Evolutionary conservation across 2,888 invertebrate genomes (phyloP).

Genomic region (Stenodera caucasica): DNA sequence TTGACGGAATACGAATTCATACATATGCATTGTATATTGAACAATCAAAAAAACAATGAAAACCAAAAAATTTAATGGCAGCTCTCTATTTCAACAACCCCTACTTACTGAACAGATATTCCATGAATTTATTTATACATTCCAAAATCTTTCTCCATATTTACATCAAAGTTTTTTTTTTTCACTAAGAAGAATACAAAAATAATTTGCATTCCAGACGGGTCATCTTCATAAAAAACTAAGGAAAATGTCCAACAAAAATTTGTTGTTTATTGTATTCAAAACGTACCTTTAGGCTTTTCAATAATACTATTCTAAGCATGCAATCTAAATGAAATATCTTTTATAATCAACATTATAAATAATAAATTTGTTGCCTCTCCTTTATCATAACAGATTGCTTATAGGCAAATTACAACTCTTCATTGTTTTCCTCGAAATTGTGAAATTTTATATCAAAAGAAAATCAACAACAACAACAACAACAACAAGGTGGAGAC

Average conservation of each 20-base stretch:
- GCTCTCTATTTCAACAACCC: background rate
- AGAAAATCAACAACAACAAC: too few relatives aligned
- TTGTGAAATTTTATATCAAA: too few relatives aligned
- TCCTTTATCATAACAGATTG: too few relatives aligned
- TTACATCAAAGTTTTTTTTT: background rate
- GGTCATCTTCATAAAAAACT: slow-evolving; percentile 1
- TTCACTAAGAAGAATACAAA: background rate
- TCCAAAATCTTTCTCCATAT: background rate
- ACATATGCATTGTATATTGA: background rate
- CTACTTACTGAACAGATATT: background rate
- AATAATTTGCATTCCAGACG: slow-evolving; percentile 5
- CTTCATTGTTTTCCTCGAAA: too few relatives aligned
- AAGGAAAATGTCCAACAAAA: background rate
- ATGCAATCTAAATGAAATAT: too few relatives aligned
- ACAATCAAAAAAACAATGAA: background rate
- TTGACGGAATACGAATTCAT: background rate
- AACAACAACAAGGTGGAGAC: too few relatives aligned
- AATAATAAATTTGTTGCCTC: too few relatives aligned
- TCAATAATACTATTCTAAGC: too few relatives aligned
- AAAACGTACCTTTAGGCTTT: background rate
- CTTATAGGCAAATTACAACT: too few relatives aligned
- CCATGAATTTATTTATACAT: slow-evolving; percentile 3
- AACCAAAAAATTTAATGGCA: background rate
- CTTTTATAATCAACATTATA: too few relatives aligned
- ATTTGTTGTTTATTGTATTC: background rate